These are phyloP conservation scores for Epizoanthus scotinus DNA, from an alignment of 92 coral and sea anemone species.

Conservation along the genomic window DNA sequence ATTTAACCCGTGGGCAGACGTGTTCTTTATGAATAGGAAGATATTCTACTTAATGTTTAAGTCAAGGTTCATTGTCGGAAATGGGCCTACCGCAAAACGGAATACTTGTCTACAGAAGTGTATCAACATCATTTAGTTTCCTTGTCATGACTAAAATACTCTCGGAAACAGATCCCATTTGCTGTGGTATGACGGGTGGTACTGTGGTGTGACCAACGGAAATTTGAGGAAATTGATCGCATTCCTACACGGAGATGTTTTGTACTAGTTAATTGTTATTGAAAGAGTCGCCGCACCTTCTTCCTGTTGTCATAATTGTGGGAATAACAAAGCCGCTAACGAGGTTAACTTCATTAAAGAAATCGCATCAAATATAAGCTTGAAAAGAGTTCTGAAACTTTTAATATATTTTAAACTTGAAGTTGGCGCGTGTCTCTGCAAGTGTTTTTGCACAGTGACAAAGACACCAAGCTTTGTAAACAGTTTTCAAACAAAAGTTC, in stretches of 20 bases:
- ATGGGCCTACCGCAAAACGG: neutral
- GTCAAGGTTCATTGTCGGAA: neutral
- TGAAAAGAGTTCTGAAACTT: neutral
- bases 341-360: neutral
- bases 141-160: neutral
- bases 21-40: too few species aligned
- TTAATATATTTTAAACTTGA: neutral
- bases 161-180: neutral
- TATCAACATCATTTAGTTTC: neutral
- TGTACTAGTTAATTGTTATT: neutral
- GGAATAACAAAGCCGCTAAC: too few species aligned
- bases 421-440: neutral
- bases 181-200: too few species aligned
- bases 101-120: neutral
- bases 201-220: neutral
- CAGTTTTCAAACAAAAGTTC: neutral
- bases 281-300: neutral
- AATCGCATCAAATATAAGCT: neutral
- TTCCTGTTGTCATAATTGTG: too few species aligned
- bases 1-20: too few species aligned
- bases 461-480: neutral
- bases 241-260: constrained; percentile 13
- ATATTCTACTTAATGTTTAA: neutral
- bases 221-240: neutral
- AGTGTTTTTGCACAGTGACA: neutral